phyloP scores from a whole-genome alignment of 1,140 invertebrate species.

The Hycleus cichorii region DNA sequence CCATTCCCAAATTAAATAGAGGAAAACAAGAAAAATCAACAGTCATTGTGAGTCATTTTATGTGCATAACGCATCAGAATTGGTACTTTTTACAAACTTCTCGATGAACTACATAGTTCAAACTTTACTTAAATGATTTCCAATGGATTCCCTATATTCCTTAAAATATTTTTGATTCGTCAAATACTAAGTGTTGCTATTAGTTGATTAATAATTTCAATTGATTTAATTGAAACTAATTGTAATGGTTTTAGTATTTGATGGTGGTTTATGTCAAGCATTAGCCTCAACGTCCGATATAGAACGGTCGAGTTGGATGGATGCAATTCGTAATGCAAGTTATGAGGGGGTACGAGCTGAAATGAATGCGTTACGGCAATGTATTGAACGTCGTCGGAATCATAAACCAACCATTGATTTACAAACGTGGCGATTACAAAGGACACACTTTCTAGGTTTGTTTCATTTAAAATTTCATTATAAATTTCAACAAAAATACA shows the following conservation, averaged over 20 bases:
- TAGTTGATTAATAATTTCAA: too few relatives aligned
- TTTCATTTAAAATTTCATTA: background rate
- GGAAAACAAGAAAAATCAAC: too few relatives aligned
- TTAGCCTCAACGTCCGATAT: conserved; percentile 70
- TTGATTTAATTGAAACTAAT: too few relatives aligned
- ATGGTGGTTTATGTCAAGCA: conserved; percentile 71
- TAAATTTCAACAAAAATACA: too few relatives aligned
- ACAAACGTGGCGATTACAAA: conserved; percentile 58
- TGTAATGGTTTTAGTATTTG: conserved; percentile 56
- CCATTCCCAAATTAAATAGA: too few relatives aligned
- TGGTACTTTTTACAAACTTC: background rate
- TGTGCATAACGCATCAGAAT: too few relatives aligned
- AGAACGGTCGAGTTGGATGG: conserved; percentile 81
- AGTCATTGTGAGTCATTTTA: too few relatives aligned
- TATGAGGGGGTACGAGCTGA: conserved; percentile 76
- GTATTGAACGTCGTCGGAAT: conserved; percentile 51
- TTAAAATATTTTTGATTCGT: too few relatives aligned
- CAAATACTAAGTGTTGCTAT: too few relatives aligned
- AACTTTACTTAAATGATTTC: background rate
- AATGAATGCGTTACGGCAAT: conserved; percentile 57
- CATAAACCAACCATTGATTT: conserved; percentile 61
- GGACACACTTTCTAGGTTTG: conserved; percentile 55
- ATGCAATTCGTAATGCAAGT: conserved; percentile 75
- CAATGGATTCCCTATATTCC: too few relatives aligned
- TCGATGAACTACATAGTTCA: background rate